Base-by-base conservation (phyloP, 2,888 invertebrate species). In the Andrena dorsata region DNA sequence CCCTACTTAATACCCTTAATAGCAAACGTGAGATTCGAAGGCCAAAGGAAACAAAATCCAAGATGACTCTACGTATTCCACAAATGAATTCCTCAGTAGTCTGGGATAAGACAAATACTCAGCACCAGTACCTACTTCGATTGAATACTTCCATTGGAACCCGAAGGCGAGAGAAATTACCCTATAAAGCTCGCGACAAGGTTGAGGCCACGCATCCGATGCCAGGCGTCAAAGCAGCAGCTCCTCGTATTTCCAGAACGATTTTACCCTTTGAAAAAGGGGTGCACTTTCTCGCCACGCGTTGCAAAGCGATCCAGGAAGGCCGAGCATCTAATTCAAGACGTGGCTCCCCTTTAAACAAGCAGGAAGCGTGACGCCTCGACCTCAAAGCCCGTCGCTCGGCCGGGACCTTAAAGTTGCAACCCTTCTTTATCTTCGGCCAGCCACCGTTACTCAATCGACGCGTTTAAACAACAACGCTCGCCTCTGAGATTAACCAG, bases 301-400 rank as follows among this genome's bases (percentile, higher is more conserved):
- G 63, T 79, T 73, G 74, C 53, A 75, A 70, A 51, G 60, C 23
- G 41, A 13, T n/a, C 28, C 69, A 16, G 28, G 8, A 26, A 20
- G 74, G 53, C 64, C 49, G 26, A 20, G 60, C 41, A 51, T 85
- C 66, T 85, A 73, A 86, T 78, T 85, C 70, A 60, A 75, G 76
- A 68, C 69, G 30, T 10, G 68, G 23, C 61, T 74, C 69, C 56
- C 64, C 72, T 87, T 82, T 73, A 76, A 84, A 72, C 32, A 41
- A 70, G 23, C 47, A 80, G 56, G 20, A 56, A 76, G 66, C 60
- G 53, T 49, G 70, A 75, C 56, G 49, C 74, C 79, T 75, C 73
- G 72, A 73, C 77, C 76, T 73, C 72, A 58, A 76, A 78, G 69
- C 60, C 41, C 64, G 47, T 30, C 63, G 28, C 71, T 81, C 41